A percentile compares a stretch with the other conserved stretches of the same genome.
phyloP scores from a whole-genome alignment of 2,888 invertebrate species.

The Amblyteles armatorius region DNA sequence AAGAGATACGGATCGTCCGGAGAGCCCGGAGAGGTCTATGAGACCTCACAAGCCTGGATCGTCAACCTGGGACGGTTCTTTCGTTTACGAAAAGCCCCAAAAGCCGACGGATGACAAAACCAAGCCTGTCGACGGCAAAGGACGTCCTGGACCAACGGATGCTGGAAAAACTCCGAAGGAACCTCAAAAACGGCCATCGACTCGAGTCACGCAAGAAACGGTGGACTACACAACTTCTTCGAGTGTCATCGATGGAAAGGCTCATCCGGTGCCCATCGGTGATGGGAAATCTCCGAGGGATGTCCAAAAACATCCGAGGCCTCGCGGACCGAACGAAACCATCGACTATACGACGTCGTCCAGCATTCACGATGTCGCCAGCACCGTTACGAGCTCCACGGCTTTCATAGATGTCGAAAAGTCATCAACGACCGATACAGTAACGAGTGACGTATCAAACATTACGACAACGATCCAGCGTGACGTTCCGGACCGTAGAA shows the following conservation, averaged over 20 bases:
- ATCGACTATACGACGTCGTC: slow-evolving; percentile 45
- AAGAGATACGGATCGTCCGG: slow-evolving; percentile 46
- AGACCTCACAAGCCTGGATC: slow-evolving; percentile 70
- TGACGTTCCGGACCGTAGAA: slow-evolving; percentile 41
- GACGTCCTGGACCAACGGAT: slow-evolving; percentile 11
- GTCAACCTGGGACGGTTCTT: slow-evolving; percentile 76
- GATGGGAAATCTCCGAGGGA: slow-evolving; percentile 33
- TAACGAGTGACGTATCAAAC: slow-evolving; percentile 65
- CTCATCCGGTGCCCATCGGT: slow-evolving; percentile 39
- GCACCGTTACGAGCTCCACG: slow-evolving; percentile 57
- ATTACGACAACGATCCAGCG: slow-evolving; percentile 61
- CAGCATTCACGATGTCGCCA: slow-evolving; percentile 46
- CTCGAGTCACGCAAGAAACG: neutral
- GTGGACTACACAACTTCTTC: slow-evolving; percentile 54
- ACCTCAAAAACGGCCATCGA: slow-evolving; percentile 22
- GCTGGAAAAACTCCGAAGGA: slow-evolving; percentile 43
- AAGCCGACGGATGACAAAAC: slow-evolving; percentile 53
- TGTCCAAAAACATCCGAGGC: slow-evolving; percentile 11
- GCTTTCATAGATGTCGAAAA: slow-evolving; percentile 66
- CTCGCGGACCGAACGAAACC: slow-evolving; percentile 21
- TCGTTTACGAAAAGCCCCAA: slow-evolving; percentile 71
- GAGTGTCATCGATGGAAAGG: slow-evolving; percentile 59
- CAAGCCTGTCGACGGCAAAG: slow-evolving; percentile 60
- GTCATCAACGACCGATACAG: slow-evolving; percentile 65
- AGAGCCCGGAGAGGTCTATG: slow-evolving; percentile 46